phyloP scores from a whole-genome alignment of 2,888 invertebrate species.

The Saturnia japonica region DNA sequence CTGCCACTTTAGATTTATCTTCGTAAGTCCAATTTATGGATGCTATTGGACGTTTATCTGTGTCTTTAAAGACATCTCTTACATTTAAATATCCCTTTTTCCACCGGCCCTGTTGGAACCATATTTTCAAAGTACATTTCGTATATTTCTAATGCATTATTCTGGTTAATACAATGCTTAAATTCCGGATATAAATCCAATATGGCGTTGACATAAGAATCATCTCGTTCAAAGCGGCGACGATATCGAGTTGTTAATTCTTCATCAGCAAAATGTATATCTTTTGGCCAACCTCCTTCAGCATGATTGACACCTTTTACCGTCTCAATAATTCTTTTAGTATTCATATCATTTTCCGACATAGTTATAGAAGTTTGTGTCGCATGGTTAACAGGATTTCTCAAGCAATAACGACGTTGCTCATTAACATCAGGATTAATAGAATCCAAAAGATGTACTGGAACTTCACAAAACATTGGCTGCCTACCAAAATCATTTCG shows the following conservation, averaged over 20 bases:
- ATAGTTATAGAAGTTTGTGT: conserved; percentile 57
- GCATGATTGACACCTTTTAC: conserved; percentile 84
- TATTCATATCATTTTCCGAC: conserved; percentile 78
- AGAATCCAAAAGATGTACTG: conserved; percentile 52
- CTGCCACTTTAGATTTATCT: conserved; percentile 81
- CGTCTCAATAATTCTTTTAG: conserved; percentile 74
- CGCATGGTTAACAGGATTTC: conserved; percentile 70
- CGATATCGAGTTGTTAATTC: conserved; percentile 86
- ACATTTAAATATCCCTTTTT: conserved; percentile 77
- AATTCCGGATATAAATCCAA: conserved; percentile 75
- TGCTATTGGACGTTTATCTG: conserved; percentile 66
- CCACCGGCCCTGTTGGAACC: conserved; percentile 64
- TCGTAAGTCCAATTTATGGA: conserved; percentile 87
- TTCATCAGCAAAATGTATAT: conserved; percentile 82
- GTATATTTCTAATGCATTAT: conserved; percentile 89
- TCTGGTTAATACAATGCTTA: conserved; percentile 85
- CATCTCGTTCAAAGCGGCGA: conserved; percentile 89
- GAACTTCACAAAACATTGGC: conserved; percentile 62
- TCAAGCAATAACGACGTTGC: conserved; percentile 59
- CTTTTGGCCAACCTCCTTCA: conserved; percentile 93
- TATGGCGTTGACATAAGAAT: conserved; percentile 85
- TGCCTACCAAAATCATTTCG: conserved; percentile 71
- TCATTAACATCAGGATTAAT: conserved; percentile 51
- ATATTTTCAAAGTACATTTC: conserved; percentile 85
- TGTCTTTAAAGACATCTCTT: conserved; percentile 84